A percentile compares a stretch with the other conserved stretches of the same genome.
phyloP scores from a whole-genome alignment of 1,140 invertebrate genomes.

The Galleria mellonella region DNA sequence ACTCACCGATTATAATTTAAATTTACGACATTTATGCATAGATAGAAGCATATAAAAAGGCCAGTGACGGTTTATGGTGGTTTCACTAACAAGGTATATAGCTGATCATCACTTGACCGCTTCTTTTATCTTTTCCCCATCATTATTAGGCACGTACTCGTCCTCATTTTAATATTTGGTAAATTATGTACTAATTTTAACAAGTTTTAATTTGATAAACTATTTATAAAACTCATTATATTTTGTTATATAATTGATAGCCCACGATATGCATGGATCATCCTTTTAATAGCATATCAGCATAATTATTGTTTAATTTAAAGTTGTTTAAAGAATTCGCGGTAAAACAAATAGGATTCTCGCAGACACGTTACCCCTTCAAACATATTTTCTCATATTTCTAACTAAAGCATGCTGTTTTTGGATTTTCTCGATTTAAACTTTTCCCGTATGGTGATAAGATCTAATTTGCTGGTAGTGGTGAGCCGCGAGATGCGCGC shows the following conservation, averaged over 20 bases:
- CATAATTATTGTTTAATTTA: slow-evolving; percentile 26
- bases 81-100: slow-evolving; percentile 45
- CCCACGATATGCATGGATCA: not conserved
- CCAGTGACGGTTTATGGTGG: slow-evolving; percentile 42
- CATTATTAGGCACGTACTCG: not conserved
- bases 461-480: slow-evolving; percentile 15
- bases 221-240: no score
- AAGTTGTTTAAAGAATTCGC: slow-evolving; percentile 33
- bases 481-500: slow-evolving; percentile 6
- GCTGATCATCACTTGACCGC: not conserved
- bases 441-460: slow-evolving; percentile 21
- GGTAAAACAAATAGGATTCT: slow-evolving; percentile 67
- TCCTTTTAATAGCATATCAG: not conserved
- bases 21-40: slow-evolving; percentile 55
- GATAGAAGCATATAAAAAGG: slow-evolving; percentile 44
- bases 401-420: slow-evolving; percentile 23
- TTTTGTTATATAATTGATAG: no score
- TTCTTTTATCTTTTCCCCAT: slow-evolving; percentile 3
- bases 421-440: slow-evolving; percentile 15
- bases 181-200: no score
- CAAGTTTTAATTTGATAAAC: no score
- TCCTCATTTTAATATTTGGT: not conserved
- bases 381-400: slow-evolving; percentile 68
- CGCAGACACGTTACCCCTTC: slow-evolving; percentile 50
- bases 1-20: slow-evolving; percentile 63